Percentiles rank a stretch among this genome's conserved stretches.
These are phyloP conservation scores for Phylloscopus trochilus DNA, from an alignment of 2,113 vertebrate species.

Conservation along the genomic window DNA sequence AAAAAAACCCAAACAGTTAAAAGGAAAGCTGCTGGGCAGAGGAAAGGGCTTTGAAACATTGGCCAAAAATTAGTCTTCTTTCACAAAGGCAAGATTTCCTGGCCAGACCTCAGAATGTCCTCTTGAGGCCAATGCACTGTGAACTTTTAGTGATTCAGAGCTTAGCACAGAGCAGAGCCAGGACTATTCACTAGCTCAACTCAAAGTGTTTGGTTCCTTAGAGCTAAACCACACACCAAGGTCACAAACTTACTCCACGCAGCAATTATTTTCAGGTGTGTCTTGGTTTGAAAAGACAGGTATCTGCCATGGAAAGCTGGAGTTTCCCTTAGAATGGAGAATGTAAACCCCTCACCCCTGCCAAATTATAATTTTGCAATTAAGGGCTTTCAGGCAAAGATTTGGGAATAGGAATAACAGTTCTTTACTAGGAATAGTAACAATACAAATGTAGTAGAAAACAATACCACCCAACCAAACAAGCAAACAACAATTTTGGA, in stretches of 20 bases:
- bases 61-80: neutral
- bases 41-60: neutral
- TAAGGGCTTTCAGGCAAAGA: too few species aligned
- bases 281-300: too few species aligned
- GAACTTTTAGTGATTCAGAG: neutral
- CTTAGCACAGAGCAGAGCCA: neutral
- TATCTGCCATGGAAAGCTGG: too few species aligned
- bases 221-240: neutral
- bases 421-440: too few species aligned
- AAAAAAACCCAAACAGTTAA: neutral
- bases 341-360: too few species aligned
- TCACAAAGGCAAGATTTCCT: neutral
- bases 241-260: neutral
- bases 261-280: neutral
- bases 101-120: neutral
- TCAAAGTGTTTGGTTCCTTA: neutral
- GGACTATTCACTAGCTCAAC: neutral
- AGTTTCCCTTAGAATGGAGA: too few species aligned
- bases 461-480: too few species aligned
- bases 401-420: too few species aligned
- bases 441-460: too few species aligned
- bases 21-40: neutral
- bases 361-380: too few species aligned
- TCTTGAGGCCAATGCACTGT: neutral
- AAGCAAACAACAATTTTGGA: too few species aligned